A percentile compares a stretch with the other conserved stretches of the same genome.
phyloP scores from a whole-genome alignment of 2,113 vertebrate genomes.

The Oriolus oriolus region DNA sequence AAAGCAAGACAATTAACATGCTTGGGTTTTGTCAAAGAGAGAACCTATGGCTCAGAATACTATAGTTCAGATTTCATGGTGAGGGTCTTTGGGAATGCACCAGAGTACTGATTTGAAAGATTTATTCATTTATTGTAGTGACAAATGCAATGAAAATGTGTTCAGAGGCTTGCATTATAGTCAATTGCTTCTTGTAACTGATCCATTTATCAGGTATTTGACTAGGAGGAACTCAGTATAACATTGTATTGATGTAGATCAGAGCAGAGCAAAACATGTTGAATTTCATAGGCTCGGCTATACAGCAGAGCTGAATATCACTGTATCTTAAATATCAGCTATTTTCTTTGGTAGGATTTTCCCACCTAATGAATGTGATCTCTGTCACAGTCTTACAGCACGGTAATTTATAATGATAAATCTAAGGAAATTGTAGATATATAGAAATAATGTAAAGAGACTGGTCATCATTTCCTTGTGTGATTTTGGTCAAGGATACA shows the following conservation, averaged over 20 bases:
- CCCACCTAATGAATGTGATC: background rate
- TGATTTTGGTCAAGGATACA: background rate
- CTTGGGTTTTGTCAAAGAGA: constrained; percentile 16
- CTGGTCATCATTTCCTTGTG: background rate
- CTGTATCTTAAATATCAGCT: background rate
- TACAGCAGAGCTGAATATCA: background rate
- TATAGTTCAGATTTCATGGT: constrained; percentile 8
- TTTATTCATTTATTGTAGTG: constrained; percentile 28
- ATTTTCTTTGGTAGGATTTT: background rate
- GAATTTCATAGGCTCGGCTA: background rate
- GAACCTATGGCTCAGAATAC: background rate
- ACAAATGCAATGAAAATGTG: constrained; percentile 51
- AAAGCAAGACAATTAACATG: constrained; percentile 1
- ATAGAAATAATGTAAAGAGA: background rate
- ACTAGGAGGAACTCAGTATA: constrained; percentile 10
- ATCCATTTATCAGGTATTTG: constrained; percentile 61
- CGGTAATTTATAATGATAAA: background rate
- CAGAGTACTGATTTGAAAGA: background rate
- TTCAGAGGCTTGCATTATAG: constrained; percentile 42
- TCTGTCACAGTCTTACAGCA: background rate
- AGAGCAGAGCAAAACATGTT: constrained; percentile 21
- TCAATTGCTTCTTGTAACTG: constrained; percentile 49
- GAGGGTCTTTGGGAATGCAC: background rate
- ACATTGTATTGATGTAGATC: constrained; percentile 14
- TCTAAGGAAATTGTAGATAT: background rate